Percentiles rank a stretch among this genome's conserved stretches.
phyloP scores from a whole-genome alignment of 2,797 vertebrate species.

The Taenioides sp. region DNA sequence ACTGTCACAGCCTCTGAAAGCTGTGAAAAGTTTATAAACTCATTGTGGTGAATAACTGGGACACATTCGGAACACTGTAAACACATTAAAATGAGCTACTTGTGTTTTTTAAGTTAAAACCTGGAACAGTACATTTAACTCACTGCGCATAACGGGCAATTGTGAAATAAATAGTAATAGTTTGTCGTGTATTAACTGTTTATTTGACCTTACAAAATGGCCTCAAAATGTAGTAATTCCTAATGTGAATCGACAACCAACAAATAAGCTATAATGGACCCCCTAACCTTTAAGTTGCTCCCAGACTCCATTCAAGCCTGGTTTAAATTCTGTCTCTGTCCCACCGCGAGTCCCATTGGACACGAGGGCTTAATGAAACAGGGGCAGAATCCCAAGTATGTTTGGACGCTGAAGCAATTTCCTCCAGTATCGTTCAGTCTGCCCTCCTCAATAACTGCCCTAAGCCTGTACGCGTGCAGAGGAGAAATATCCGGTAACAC shows the following conservation, averaged over 20 bases:
- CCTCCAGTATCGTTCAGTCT: conserved; percentile 39
- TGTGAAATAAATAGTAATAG: too few relatives aligned
- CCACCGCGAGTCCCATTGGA: not conserved
- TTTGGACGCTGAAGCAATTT: conserved; percentile 49
- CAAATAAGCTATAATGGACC: not conserved
- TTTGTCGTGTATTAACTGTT: too few relatives aligned
- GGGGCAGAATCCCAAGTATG: conserved; percentile 25
- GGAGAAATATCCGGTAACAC: conserved; percentile 37
- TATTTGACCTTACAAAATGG: not conserved
- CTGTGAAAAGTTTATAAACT: too few relatives aligned
- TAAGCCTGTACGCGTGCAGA: conserved; percentile 15
- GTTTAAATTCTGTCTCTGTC: not conserved
- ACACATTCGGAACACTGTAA: too few relatives aligned
- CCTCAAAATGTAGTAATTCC: not conserved
- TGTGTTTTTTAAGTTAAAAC: too few relatives aligned
- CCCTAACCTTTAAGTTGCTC: not conserved
- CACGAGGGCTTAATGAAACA: not conserved
- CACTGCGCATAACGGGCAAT: too few relatives aligned
- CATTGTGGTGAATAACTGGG: too few relatives aligned
- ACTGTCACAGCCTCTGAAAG: too few relatives aligned
- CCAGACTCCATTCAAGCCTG: not conserved
- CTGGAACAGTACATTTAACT: too few relatives aligned
- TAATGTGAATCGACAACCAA: not conserved
- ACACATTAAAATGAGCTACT: too few relatives aligned
- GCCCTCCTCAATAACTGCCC: conserved; percentile 29